These are phyloP conservation scores for Lacanobia oleracea DNA, from an alignment of 2,888 invertebrate genomes.

Conservation along the genomic window DNA sequence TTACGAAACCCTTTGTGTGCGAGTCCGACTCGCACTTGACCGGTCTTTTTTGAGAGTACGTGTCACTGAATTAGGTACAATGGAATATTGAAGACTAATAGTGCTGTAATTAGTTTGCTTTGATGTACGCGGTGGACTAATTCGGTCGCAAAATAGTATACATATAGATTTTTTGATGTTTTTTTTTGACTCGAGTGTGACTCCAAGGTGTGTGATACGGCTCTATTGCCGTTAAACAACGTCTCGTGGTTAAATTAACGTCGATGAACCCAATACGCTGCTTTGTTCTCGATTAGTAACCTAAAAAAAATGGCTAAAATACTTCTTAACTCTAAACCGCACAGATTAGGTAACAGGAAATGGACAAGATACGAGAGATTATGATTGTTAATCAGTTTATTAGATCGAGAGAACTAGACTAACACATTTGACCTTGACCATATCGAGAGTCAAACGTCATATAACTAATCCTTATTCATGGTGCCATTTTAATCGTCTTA, in stretches of 20 bases:
- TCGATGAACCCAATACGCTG: neutral
- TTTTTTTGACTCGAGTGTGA: neutral
- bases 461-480: too few species aligned
- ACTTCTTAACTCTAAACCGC: neutral
- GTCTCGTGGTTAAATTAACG: neutral
- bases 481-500: too few species aligned
- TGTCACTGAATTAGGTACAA: neutral
- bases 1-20: too few species aligned
- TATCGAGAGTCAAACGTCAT: neutral
- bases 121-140: neutral
- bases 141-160: neutral
- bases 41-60: neutral
- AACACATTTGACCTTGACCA: neutral
- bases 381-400: neutral
- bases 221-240: too few species aligned
- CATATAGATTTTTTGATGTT: neutral
- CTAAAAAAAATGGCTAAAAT: neutral
- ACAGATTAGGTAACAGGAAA: slow-evolving; percentile 2
- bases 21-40: too few species aligned
- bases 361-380: neutral
- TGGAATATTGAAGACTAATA: neutral
- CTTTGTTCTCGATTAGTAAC: neutral
- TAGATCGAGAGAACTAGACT: slow-evolving; percentile 1
- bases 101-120: slow-evolving; percentile 4
- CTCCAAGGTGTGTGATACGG: neutral